Evolutionary conservation across 2,888 invertebrate genomes (phyloP).

Genomic region (Pseudococcus longispinus): DNA sequence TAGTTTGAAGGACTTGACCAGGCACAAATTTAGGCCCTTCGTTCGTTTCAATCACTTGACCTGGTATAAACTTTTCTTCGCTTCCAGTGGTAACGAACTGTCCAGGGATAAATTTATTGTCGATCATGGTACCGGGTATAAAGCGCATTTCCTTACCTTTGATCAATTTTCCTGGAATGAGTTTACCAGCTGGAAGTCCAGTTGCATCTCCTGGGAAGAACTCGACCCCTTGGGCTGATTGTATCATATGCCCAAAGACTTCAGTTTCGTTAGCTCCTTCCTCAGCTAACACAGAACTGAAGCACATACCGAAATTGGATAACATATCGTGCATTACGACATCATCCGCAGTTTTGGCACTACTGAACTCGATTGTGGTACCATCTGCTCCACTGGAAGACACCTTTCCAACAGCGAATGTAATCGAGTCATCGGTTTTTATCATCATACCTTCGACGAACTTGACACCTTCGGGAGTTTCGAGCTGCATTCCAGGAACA

Average conservation of each 20-base stretch:
- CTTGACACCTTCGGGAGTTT: conserved; percentile 70
- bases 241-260: conserved; percentile 73
- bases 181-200: conserved; percentile 68
- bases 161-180: conserved; percentile 70
- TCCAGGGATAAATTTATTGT: conserved; percentile 73
- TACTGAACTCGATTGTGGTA: background rate
- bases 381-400: conserved; percentile 61
- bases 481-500: conserved; percentile 71
- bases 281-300: conserved; percentile 57
- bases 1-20: conserved; percentile 77
- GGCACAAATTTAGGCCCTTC: conserved; percentile 78
- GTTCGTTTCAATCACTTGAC: conserved; percentile 75
- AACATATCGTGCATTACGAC: conserved; percentile 45
- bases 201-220: conserved; percentile 69
- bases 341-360: conserved; percentile 5
- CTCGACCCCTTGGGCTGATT: conserved; percentile 71
- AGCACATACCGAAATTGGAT: conserved; percentile 58
- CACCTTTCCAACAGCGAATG: conserved; percentile 70
- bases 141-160: conserved; percentile 72
- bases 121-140: conserved; percentile 74
- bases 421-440: conserved; percentile 67
- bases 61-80: conserved; percentile 75
- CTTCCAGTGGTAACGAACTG: conserved; percentile 74
- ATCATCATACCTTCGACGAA: conserved; percentile 74
- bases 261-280: conserved; percentile 61